phyloP scores from a whole-genome alignment of 23 tunicate species.

The Clavelina lepadiformis region DNA sequence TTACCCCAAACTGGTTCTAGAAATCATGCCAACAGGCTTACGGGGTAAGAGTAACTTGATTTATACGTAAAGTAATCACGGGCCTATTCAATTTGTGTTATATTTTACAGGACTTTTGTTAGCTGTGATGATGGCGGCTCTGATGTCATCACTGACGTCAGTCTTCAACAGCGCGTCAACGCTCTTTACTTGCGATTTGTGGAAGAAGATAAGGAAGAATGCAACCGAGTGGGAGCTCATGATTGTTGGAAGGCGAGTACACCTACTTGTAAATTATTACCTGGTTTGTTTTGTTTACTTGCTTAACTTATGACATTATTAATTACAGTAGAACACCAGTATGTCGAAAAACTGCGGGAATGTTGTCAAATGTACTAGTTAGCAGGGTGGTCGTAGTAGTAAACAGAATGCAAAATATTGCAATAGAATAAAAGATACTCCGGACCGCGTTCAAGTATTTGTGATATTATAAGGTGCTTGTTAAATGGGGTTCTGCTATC shows the following conservation, averaged over 20 bases:
- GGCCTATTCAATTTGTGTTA: too few species aligned
- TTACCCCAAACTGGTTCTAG: constrained; percentile 73
- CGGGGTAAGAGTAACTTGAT: constrained; percentile 24
- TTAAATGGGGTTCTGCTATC: too few species aligned
- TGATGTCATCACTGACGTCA: constrained; percentile 94
- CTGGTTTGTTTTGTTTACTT: not conserved
- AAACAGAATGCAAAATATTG: too few species aligned
- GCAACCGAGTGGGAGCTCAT: constrained; percentile 73
- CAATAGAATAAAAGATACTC: too few species aligned
- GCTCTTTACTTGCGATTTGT: constrained; percentile 83
- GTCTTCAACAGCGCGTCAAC: constrained; percentile 95
- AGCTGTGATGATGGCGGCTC: constrained; percentile 88
- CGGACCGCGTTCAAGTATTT: too few species aligned
- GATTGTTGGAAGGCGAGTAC: constrained; percentile 68
- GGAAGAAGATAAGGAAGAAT: constrained; percentile 56
- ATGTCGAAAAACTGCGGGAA: not conserved
- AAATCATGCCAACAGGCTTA: constrained; percentile 77
- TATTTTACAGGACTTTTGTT: constrained; percentile 52
- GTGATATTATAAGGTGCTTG: too few species aligned
- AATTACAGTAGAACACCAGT: not conserved
- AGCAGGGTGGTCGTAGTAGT: too few species aligned
- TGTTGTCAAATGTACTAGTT: not conserved
- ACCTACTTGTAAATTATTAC: not conserved
- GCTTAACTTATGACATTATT: too few species aligned
- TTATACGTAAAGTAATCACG: not conserved